Evolutionary conservation across 2,797 vertebrate species (phyloP).

Genomic region (Argentina silus): DNA sequence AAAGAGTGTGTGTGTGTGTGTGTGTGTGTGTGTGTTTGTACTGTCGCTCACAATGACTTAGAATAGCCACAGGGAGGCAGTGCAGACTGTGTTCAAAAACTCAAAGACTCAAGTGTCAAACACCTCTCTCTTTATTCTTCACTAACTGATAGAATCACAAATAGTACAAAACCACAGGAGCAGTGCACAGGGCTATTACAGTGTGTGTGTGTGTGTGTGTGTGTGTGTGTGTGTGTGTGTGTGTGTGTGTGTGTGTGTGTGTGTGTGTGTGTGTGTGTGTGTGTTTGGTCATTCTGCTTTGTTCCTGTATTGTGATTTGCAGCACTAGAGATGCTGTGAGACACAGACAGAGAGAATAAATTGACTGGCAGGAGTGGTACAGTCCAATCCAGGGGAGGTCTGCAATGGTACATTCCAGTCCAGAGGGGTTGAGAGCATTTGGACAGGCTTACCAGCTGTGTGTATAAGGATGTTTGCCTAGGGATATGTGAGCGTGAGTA

Average conservation of each 20-base stretch:
- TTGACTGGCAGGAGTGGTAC: not conserved
- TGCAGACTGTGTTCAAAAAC: slow-evolving; percentile 16
- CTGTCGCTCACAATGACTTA: too few species aligned
- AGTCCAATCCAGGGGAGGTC: slow-evolving; percentile 1
- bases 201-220: not conserved
- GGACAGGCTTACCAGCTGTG: not conserved
- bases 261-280: not conserved
- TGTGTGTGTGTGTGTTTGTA: too few species aligned
- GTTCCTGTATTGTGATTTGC: not conserved
- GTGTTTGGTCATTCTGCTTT: too few species aligned
- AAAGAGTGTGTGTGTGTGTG: too few species aligned
- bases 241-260: not conserved
- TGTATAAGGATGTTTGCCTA: slow-evolving; percentile 6
- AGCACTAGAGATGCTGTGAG: not conserved
- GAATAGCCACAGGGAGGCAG: slow-evolving; percentile 68
- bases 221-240: not conserved
- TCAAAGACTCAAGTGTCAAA: not conserved
- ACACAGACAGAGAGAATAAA: not conserved
- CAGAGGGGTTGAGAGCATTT: slow-evolving; percentile 7
- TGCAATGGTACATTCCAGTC: not conserved
- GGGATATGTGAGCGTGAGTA: not conserved
- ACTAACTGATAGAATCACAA: slow-evolving; percentile 56
- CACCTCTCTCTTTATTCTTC: slow-evolving; percentile 42
- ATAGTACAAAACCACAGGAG: slow-evolving; percentile 46
- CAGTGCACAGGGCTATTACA: not conserved